phyloP scores from a whole-genome alignment of 2,797 vertebrate genomes.

The Labroides dimidiatus region DNA sequence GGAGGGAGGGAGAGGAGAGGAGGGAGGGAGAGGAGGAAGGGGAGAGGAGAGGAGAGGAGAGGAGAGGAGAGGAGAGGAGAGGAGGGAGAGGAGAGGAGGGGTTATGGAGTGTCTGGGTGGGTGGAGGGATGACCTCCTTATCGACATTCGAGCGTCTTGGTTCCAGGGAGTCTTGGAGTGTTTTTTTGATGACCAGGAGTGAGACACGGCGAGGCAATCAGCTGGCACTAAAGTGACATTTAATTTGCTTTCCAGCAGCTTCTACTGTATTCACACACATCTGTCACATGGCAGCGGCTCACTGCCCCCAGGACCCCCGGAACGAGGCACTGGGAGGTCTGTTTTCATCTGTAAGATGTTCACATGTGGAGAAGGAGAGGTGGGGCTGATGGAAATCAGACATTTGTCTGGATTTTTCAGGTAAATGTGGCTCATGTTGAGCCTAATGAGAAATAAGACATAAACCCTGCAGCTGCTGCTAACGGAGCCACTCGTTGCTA shows the following conservation, averaged over 20 bases:
- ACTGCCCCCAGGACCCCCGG: no score
- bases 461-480: no score
- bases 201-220: constrained; percentile 50
- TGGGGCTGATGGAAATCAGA: no score
- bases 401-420: no score
- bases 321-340: no score
- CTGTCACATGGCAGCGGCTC: no score
- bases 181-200: constrained; percentile 38
- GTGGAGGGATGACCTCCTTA: constrained; percentile 21
- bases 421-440: no score
- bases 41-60: background rate
- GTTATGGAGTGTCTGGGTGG: constrained; percentile 22
- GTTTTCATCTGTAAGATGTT: no score
- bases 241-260: constrained; percentile 60
- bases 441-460: no score
- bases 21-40: no score
- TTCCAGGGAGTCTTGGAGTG: constrained; percentile 37
- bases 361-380: no score
- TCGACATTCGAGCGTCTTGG: constrained; percentile 49
- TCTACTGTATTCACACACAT: constrained; percentile 49
- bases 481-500: no score
- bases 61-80: background rate
- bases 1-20: background rate
- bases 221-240: constrained; percentile 72
- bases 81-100: background rate